A percentile compares a stretch with the other conserved stretches of the same genome.
phyloP scores from a whole-genome alignment of 2,888 invertebrate species.

The Drosophila aldrichi region DNA sequence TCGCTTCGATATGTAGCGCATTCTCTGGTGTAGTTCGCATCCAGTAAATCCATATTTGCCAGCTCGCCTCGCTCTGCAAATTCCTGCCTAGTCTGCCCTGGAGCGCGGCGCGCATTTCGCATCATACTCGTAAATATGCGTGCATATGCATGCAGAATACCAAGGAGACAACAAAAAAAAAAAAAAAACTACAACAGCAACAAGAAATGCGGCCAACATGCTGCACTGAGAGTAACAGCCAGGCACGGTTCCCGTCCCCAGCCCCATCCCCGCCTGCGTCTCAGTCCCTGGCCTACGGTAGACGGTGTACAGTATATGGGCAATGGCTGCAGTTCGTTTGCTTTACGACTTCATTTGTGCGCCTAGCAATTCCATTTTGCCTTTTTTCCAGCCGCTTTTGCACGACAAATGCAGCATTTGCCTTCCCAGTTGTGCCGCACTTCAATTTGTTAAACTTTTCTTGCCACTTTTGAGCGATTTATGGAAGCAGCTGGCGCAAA shows the following conservation, averaged over 20 bases:
- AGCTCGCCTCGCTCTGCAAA: constrained; percentile 23
- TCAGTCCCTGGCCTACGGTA: neutral
- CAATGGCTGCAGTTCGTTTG: constrained; percentile 61
- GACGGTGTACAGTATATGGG: constrained; percentile 17
- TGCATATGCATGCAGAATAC: constrained; percentile 66
- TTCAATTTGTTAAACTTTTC: constrained; percentile 78
- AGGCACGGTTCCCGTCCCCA: neutral
- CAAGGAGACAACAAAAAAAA: constrained; percentile 22
- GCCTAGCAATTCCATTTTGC: constrained; percentile 70
- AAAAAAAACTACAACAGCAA: constrained; percentile 16
- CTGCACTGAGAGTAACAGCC: constrained; percentile 20
- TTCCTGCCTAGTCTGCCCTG: constrained; percentile 41
- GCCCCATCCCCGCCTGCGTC: neutral
- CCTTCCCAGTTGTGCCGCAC: constrained; percentile 35
- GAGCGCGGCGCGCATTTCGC: constrained; percentile 31
- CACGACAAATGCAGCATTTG: constrained; percentile 54
- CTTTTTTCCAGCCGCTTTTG: constrained; percentile 30
- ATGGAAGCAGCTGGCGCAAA: constrained; percentile 58
- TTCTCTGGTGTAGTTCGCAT: constrained; percentile 7
- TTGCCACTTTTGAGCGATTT: constrained; percentile 78
- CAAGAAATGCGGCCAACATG: constrained; percentile 28
- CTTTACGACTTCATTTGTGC: constrained; percentile 77
- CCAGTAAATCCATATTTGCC: constrained; percentile 34
- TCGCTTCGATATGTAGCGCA: constrained; percentile 21
- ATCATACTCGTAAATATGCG: constrained; percentile 66